phyloP scores from a whole-genome alignment of 2,888 invertebrate genomes.

The Lepidochrysops patricia region DNA sequence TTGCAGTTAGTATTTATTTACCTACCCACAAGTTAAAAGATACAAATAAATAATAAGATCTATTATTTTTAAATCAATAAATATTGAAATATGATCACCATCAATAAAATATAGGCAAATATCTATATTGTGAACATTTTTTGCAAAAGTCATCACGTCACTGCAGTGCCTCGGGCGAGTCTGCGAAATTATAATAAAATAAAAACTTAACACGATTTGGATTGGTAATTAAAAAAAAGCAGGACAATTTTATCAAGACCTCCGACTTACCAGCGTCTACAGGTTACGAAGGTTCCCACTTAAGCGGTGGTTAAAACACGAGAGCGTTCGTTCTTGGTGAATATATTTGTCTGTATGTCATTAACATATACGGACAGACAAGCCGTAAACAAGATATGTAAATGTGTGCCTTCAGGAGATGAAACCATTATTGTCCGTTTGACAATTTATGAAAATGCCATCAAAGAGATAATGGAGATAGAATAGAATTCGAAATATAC shows the following conservation, averaged over 20 bases:
- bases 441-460: constrained; percentile 29
- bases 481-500: constrained; percentile 10
- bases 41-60: too few species aligned
- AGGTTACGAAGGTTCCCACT: constrained; percentile 25
- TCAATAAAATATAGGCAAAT: constrained; percentile 1
- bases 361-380: constrained; percentile 54
- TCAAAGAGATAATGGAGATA: constrained; percentile 11
- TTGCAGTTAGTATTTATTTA: too few species aligned
- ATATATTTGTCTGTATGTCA: constrained; percentile 60
- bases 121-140: constrained; percentile 33
- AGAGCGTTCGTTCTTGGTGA: constrained; percentile 37
- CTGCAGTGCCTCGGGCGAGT: constrained; percentile 57
- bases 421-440: constrained; percentile 30
- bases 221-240: constrained; percentile 57
- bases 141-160: constrained; percentile 53
- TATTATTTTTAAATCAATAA: neutral
- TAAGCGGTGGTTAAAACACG: constrained; percentile 39
- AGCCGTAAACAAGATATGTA: constrained; percentile 61
- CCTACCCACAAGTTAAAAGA: too few species aligned
- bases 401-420: constrained; percentile 44
- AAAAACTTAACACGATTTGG: constrained; percentile 51
- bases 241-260: constrained; percentile 35
- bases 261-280: neutral
- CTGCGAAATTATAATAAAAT: constrained; percentile 69
- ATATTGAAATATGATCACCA: neutral